phyloP scores from a whole-genome alignment of 2,113 vertebrate species.

The Panthera uncia region DNA sequence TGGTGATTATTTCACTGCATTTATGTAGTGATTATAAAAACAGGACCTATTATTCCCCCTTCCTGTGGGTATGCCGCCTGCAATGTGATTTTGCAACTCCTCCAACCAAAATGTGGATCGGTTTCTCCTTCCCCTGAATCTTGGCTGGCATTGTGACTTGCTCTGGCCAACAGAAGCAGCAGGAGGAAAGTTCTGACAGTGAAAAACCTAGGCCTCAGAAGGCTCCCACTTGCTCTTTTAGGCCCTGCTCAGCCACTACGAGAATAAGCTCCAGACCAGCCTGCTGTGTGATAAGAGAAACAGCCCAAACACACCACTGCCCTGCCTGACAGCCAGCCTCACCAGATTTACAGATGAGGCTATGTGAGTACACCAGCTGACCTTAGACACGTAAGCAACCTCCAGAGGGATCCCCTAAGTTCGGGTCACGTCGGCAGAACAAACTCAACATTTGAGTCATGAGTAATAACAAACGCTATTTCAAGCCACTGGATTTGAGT shows the following conservation, averaged over 20 bases:
- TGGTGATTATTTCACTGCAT: slow-evolving; percentile 21
- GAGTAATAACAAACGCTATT: neutral
- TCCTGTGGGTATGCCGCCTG: neutral
- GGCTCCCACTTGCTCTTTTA: neutral
- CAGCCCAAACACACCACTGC: neutral
- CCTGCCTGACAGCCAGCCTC: neutral
- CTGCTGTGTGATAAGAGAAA: neutral
- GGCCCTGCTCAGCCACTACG: neutral
- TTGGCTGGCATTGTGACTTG: neutral
- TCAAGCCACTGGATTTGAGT: neutral
- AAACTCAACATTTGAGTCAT: neutral
- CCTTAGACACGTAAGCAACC: neutral
- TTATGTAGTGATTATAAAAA: neutral
- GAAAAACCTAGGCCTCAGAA: neutral
- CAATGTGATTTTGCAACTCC: neutral
- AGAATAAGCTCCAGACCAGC: neutral
- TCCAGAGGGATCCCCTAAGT: neutral
- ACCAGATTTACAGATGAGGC: neutral
- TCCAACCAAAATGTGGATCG: neutral
- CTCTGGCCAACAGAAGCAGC: neutral
- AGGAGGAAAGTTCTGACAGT: neutral
- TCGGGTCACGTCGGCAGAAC: neutral
- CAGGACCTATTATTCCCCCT: neutral
- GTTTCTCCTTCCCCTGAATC: neutral
- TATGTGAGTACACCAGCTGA: neutral